Percentiles rank a stretch among this genome's conserved stretches.
Evolutionary conservation across 2,888 invertebrate species (phyloP).

Genomic region (Spialia ferax): DNA sequence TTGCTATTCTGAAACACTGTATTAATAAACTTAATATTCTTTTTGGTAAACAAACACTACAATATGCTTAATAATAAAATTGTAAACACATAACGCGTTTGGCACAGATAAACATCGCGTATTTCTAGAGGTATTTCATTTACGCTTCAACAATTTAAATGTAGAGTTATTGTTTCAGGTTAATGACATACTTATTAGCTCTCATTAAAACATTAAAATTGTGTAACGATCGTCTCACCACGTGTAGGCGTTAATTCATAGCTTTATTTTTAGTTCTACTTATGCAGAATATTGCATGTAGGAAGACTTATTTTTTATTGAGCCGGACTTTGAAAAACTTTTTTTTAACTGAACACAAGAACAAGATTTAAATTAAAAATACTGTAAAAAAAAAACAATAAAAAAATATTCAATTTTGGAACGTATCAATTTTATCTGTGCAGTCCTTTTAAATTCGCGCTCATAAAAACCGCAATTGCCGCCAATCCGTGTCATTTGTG

Average conservation of each 20-base stretch:
- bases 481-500: no score
- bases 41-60: slow-evolving; percentile 32
- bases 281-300: slow-evolving; percentile 38
- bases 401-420: no score
- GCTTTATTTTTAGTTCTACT: slow-evolving; percentile 36
- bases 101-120: slow-evolving; percentile 36
- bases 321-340: not conserved
- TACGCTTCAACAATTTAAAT: slow-evolving; percentile 26
- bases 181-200: slow-evolving; percentile 54
- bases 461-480: no score
- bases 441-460: no score
- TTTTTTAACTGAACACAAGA: not conserved
- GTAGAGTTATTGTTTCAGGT: slow-evolving; percentile 47
- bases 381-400: no score
- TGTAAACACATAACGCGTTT: slow-evolving; percentile 66
- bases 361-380: not conserved
- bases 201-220: slow-evolving; percentile 27
- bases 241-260: slow-evolving; percentile 30
- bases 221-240: slow-evolving; percentile 20
- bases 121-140: slow-evolving; percentile 33
- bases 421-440: no score
- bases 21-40: not conserved
- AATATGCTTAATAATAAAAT: slow-evolving; percentile 56
- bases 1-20: not conserved
- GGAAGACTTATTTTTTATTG: not conserved